A percentile compares a stretch with the other conserved stretches of the same genome.
Evolutionary conservation across 2,888 invertebrate genomes (phyloP).

Genomic region (Polydrusus cervinus): DNA sequence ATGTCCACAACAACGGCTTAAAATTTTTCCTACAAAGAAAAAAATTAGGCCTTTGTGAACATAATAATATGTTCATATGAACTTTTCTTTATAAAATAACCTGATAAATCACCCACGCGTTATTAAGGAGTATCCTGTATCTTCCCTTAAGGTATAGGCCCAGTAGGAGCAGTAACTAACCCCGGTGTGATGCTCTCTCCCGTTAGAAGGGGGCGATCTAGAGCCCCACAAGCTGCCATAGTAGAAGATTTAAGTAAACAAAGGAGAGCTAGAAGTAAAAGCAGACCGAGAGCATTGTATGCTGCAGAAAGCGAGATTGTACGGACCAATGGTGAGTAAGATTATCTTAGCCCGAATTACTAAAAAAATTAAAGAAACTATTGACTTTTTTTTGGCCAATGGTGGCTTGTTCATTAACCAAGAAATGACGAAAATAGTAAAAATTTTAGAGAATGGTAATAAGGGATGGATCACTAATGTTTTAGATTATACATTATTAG

Average conservation of each 20-base stretch:
- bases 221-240: slow-evolving; percentile 75
- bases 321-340: slow-evolving; percentile 78
- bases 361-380: no score
- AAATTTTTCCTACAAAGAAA: neutral
- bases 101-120: no score
- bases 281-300: slow-evolving; percentile 87
- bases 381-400: no score
- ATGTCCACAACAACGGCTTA: no score
- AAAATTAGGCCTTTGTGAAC: no score
- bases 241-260: slow-evolving; percentile 74
- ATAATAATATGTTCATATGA: no score
- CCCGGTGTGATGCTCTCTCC: slow-evolving; percentile 76
- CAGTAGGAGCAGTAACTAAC: slow-evolving; percentile 68
- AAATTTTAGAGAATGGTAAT: neutral
- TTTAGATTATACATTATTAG: slow-evolving; percentile 85
- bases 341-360: no score
- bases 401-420: no score
- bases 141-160: slow-evolving; percentile 72
- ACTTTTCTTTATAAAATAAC: no score
- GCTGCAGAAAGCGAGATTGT: slow-evolving; percentile 89
- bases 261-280: slow-evolving; percentile 86
- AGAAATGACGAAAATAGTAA: no score
- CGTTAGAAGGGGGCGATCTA: slow-evolving; percentile 78
- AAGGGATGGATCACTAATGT: neutral
- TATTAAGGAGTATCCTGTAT: no score